phyloP scores from a whole-genome alignment of 2,888 invertebrate genomes.

The Dryobotodes eremita region DNA sequence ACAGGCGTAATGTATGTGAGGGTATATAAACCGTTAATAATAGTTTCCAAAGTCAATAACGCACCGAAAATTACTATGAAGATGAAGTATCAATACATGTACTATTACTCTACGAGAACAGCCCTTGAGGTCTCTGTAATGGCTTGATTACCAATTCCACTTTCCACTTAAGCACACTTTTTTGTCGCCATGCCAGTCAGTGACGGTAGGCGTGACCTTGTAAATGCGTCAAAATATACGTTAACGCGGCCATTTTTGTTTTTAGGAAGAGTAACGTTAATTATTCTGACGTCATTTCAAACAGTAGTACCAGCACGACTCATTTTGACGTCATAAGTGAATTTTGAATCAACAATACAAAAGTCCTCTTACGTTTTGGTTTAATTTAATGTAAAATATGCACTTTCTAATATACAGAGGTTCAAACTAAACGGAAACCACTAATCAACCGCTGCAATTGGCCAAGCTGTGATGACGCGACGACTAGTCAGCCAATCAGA shows the following conservation, averaged over 20 bases:
- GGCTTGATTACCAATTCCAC: slow-evolving; percentile 55
- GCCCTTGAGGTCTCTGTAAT: slow-evolving; percentile 24
- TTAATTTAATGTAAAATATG: no score
- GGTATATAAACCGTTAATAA: not conserved
- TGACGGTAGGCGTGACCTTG: slow-evolving; percentile 33
- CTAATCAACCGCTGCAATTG: no score
- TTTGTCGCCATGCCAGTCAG: slow-evolving; percentile 37
- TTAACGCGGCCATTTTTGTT: slow-evolving; percentile 21
- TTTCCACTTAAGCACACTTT: slow-evolving; percentile 50
- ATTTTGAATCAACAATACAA: no score
- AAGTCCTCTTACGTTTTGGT: no score
- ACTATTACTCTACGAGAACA: slow-evolving; percentile 8
- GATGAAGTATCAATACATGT: slow-evolving; percentile 29
- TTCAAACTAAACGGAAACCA: no score
- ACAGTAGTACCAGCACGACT: not conserved
- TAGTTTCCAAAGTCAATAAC: not conserved
- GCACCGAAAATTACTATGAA: not conserved
- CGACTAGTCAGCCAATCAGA: no score
- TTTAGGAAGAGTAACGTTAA: not conserved
- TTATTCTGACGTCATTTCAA: slow-evolving; percentile 2
- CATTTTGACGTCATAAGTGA: no score
- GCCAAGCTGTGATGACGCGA: no score
- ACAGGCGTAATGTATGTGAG: no score
- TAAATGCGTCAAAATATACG: slow-evolving; percentile 13
- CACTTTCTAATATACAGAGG: no score